phyloP scores from a whole-genome alignment of 1,140 invertebrate genomes.

The Hormaphis cornu region DNA sequence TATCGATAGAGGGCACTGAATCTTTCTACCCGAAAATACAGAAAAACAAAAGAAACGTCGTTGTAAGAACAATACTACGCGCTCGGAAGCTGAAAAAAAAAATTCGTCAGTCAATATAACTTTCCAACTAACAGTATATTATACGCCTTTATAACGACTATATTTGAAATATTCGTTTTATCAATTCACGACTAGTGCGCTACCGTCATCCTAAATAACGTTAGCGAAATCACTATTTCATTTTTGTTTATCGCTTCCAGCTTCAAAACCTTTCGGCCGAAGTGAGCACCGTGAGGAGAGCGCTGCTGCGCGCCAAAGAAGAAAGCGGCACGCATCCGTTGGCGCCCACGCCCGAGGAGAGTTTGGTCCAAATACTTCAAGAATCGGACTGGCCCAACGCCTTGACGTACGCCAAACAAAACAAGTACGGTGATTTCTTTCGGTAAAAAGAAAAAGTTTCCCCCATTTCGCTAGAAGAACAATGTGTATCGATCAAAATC shows the following conservation, averaged over 20 bases:
- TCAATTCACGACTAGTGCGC: too few species aligned
- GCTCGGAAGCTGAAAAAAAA: too few species aligned
- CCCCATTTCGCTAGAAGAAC: not conserved
- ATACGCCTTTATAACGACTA: too few species aligned
- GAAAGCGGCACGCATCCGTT: slow-evolving; percentile 49
- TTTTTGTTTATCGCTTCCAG: slow-evolving; percentile 35
- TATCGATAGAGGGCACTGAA: too few species aligned
- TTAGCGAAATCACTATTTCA: too few species aligned
- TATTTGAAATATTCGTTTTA: too few species aligned
- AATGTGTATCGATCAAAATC: not conserved
- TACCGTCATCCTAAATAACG: too few species aligned
- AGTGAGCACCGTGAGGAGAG: slow-evolving; percentile 46
- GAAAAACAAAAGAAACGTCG: too few species aligned
- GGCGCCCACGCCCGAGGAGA: slow-evolving; percentile 45
- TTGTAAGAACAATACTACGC: too few species aligned
- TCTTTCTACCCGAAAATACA: too few species aligned
- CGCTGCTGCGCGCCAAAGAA: slow-evolving; percentile 48
- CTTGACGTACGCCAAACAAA: slow-evolving; percentile 53
- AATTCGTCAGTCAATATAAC: too few species aligned
- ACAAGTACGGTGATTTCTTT: slow-evolving; percentile 42
- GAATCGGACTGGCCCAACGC: slow-evolving; percentile 56
- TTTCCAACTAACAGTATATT: too few species aligned
- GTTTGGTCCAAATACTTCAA: slow-evolving; percentile 53
- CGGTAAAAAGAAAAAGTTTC: not conserved
- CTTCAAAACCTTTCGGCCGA: slow-evolving; percentile 51